Base-by-base conservation (phyloP, 1,140 invertebrate genomes). In the Zaprionus taronus region DNA sequence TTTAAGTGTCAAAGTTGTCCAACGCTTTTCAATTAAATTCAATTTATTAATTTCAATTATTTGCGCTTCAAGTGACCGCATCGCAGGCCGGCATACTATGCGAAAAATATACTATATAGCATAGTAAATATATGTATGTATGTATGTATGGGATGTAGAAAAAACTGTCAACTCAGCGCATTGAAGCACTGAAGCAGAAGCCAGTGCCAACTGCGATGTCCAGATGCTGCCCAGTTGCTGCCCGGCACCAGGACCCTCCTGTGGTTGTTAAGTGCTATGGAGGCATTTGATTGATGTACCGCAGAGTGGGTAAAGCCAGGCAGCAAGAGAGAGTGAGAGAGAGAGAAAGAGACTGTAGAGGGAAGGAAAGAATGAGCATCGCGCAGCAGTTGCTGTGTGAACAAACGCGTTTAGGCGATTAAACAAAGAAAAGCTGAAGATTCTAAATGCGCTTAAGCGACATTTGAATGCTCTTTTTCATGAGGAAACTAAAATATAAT, bases 11-110 rank as follows among this genome's bases (percentile, higher is more conserved):
- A 62, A 61, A 80, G 77, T 55, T 79, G 73, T 56, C 64, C 71
- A 84, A 76, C 79, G 83, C 83, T 81, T 79, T 89, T 87, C 85
- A 87, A 87, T 87, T 87, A 87, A 89, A 87, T 89, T 87, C 81
- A 87, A 87, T 87, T 87, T 87, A 87, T 87, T 87, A 87, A 87
- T 87, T 89, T 87, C 81, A 87, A 87, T 87, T 89, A 87, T 84
- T 81, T 76, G 85, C 83, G 74, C 84, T 89, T 87, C 81, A 81
- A 87, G 83, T 81, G 81, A 66, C 68, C 73, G 71, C 73, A 53
- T 64, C 44, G 20, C 63, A 44, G 61, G 31, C 51, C 17, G 12
- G 41, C 53, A 70, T 64, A 65, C 41, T 31, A 67, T 65, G 24
- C 41, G 51, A 22, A 70, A 7, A 34, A 34, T 34, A 34, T 34